A percentile compares a stretch with the other conserved stretches of the same genome.
Conservation (phyloP, 2,888 invertebrate species). For the Sepiola atlantica region DNA sequence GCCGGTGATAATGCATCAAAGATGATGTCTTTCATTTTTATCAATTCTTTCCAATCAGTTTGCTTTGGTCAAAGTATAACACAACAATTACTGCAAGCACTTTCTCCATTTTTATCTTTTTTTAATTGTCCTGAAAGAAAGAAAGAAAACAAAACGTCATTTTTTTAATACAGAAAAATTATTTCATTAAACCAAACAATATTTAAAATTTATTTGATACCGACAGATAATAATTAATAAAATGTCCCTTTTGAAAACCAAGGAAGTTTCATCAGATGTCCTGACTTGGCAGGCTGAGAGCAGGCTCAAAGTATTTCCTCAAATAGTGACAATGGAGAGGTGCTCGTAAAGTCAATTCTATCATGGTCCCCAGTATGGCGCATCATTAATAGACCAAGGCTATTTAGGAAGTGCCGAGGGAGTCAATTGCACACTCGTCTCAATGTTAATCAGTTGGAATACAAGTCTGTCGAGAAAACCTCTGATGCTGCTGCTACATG, state of each 20-base stretch:
- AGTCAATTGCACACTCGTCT: too few species aligned
- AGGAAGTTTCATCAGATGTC: too few species aligned
- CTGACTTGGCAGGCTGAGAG: too few species aligned
- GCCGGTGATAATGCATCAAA: conserved; percentile 37
- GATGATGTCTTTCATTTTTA: conserved; percentile 41
- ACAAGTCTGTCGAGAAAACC: background rate
- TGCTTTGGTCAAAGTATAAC: conserved; percentile 63
- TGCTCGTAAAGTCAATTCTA: too few species aligned
- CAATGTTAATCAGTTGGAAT: background rate
- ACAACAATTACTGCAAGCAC: conserved; percentile 71
- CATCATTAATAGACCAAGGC: too few species aligned
- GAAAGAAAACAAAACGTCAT: conserved; percentile 48
- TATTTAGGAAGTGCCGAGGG: too few species aligned
- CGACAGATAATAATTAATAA: too few species aligned
- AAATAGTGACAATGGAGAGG: too few species aligned
- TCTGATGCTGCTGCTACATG: background rate
- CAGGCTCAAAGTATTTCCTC: too few species aligned
- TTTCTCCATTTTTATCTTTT: conserved; percentile 72
- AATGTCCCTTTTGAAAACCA: too few species aligned
- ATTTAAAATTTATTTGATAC: too few species aligned
- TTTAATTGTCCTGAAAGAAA: conserved; percentile 69
- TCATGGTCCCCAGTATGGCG: too few species aligned
- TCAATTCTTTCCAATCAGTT: conserved; percentile 33
- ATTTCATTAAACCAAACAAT: background rate
- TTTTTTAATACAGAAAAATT: background rate